These are phyloP conservation scores for Ridgeia piscesae DNA, from an alignment of 1,140 invertebrate species.

Conservation along the genomic window DNA sequence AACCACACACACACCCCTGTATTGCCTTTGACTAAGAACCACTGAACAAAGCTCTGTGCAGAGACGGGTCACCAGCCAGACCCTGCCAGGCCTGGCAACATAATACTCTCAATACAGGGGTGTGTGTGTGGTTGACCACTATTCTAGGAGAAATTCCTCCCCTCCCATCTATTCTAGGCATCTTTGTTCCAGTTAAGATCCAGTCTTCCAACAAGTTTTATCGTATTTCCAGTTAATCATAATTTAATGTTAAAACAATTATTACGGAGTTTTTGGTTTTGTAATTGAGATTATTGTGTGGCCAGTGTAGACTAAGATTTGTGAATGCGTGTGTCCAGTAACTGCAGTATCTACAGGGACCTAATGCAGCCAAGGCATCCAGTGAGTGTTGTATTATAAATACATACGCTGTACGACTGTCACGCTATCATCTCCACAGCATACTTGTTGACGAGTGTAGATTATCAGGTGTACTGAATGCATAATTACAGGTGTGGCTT, in stretches of 20 bases:
- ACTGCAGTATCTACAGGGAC: not conserved
- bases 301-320: not conserved
- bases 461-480: not conserved
- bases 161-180: not conserved
- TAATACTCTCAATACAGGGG: too few species aligned
- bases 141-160: too few species aligned
- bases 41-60: too few species aligned
- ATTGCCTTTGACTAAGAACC: too few species aligned
- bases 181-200: not conserved
- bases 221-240: not conserved
- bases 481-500: not conserved
- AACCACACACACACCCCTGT: too few species aligned
- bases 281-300: not conserved
- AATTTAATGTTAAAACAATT: not conserved
- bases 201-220: not conserved
- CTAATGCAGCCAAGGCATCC: not conserved
- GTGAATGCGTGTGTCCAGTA: not conserved
- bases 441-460: not conserved
- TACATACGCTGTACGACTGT: not conserved
- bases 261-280: not conserved
- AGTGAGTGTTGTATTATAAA: not conserved
- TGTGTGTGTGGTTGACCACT: too few species aligned
- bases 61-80: too few species aligned
- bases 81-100: too few species aligned
- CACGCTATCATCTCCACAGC: not conserved